Conservation (phyloP, 2,888 invertebrate species). For the Cinara cedri region DNA sequence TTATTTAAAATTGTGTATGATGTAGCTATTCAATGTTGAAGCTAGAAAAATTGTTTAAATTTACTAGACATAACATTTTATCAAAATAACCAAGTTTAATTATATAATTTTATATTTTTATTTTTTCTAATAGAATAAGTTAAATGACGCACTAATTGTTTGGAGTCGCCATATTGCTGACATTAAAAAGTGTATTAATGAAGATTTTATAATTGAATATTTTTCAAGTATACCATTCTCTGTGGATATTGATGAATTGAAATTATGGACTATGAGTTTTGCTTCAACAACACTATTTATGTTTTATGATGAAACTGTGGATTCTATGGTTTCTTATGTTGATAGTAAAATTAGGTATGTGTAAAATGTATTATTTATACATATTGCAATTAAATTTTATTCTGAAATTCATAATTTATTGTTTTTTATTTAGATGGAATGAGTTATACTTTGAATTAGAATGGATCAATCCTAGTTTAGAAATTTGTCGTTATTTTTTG, state of each 20-base stretch:
- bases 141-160: slow-evolving; percentile 62
- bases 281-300: slow-evolving; percentile 58
- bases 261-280: slow-evolving; percentile 57
- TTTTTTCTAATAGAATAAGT: slow-evolving; percentile 61
- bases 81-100: neutral
- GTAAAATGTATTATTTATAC: neutral
- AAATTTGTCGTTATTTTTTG: slow-evolving; percentile 40
- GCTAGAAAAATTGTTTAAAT: too few species aligned
- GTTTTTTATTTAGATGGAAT: slow-evolving; percentile 40
- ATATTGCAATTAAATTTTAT: neutral
- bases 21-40: too few species aligned
- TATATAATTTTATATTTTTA: neutral
- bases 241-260: slow-evolving; percentile 51
- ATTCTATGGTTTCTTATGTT: slow-evolving; percentile 40
- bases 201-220: slow-evolving; percentile 58
- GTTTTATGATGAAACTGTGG: slow-evolving; percentile 49
- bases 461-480: slow-evolving; percentile 47
- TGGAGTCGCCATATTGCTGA: slow-evolving; percentile 63
- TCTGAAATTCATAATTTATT: neutral
- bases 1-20: too few species aligned
- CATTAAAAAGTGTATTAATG: slow-evolving; percentile 60
- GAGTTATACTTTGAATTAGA: slow-evolving; percentile 45
- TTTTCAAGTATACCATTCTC: slow-evolving; percentile 58
- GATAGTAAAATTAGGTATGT: slow-evolving; percentile 47
- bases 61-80: neutral